phyloP scores from a whole-genome alignment of 2,888 invertebrate species.

The Tenthredo amoena region DNA sequence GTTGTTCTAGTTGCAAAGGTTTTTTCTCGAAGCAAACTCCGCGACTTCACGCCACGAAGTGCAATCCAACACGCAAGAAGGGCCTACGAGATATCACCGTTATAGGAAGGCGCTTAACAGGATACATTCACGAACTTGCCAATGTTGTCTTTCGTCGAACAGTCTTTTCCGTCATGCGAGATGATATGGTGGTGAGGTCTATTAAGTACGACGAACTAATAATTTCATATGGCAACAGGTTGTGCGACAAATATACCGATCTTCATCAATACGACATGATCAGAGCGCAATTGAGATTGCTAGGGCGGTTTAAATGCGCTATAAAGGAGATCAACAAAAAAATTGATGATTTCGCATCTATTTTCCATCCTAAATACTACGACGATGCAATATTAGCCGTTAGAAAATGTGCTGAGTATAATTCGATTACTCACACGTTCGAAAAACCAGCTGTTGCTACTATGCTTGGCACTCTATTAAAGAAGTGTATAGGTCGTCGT shows the following conservation, averaged over 20 bases:
- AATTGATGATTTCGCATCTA: constrained; percentile 51
- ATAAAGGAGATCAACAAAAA: constrained; percentile 45
- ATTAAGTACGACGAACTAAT: constrained; percentile 58
- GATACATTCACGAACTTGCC: constrained; percentile 57
- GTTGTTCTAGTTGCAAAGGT: constrained; percentile 60
- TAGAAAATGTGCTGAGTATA: constrained; percentile 50
- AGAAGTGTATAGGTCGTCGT: constrained; percentile 52
- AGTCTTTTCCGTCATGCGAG: constrained; percentile 59
- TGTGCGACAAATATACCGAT: constrained; percentile 54
- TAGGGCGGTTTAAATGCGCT: constrained; percentile 53
- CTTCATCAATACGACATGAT: constrained; percentile 56
- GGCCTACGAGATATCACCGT: constrained; percentile 56
- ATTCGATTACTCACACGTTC: constrained; percentile 41
- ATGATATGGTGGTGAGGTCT: constrained; percentile 56
- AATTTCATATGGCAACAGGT: constrained; percentile 55
- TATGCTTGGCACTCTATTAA: constrained; percentile 53
- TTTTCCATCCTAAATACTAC: constrained; percentile 55
- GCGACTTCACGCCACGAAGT: constrained; percentile 58
- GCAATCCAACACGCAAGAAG: constrained; percentile 54
- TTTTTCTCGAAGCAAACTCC: constrained; percentile 58
- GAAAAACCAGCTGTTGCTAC: constrained; percentile 53
- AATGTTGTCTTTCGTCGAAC: constrained; percentile 44
- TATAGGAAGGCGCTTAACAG: constrained; percentile 56
- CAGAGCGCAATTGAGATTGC: constrained; percentile 52
- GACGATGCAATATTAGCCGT: constrained; percentile 54